Base-by-base conservation (phyloP, 2,797 vertebrate species). In the Xenopus petersii region DNA sequence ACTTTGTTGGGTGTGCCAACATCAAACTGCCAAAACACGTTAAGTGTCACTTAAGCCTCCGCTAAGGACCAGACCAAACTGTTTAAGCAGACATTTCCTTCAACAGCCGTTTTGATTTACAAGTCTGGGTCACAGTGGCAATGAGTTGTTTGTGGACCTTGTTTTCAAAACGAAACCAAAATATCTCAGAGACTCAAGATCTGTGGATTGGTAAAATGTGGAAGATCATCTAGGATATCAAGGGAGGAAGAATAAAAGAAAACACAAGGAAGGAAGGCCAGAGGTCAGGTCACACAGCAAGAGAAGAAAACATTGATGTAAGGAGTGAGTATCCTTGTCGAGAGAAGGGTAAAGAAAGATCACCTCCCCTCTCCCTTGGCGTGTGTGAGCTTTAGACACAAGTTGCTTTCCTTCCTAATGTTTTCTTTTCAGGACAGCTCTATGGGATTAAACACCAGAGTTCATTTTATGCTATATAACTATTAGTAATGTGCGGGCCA, bases 81-180 rank as follows among this genome's bases (percentile, higher is more conserved):
- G 83, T 82, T 90, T 84, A 90, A 87, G 82, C 83, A 91, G 90
- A 89, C 87, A 85, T 90, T 89, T 93, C 83, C 88, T 89, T 91
- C 80, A 73, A 84, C 90, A 88, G 87, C 84, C 86, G 92, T 88
- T 93, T 91, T 89, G 89, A 92, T 91, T 92, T 88, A 83, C 85
- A 86, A 81, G 81, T 81, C 82, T 80, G 79, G 81, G 83, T 83
- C 83, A 84, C 86, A 72, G 87, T 86, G 87, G 86, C 82, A 79
- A 82, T 89, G 88, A 92, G 83, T 83, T 85, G 88, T 89, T 83
- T 80, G 79, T 84, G 82, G 80, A 80, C 89, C 89, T 85, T 88
- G 89, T 89, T 87, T 79, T 81, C 67, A 77, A 62, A 0, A 0
- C 73, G 82, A 85, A 85, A 83, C 80, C 63, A 80, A 84, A 83